phyloP scores from a whole-genome alignment of 2,888 invertebrate genomes.

The Rapana venosa region DNA sequence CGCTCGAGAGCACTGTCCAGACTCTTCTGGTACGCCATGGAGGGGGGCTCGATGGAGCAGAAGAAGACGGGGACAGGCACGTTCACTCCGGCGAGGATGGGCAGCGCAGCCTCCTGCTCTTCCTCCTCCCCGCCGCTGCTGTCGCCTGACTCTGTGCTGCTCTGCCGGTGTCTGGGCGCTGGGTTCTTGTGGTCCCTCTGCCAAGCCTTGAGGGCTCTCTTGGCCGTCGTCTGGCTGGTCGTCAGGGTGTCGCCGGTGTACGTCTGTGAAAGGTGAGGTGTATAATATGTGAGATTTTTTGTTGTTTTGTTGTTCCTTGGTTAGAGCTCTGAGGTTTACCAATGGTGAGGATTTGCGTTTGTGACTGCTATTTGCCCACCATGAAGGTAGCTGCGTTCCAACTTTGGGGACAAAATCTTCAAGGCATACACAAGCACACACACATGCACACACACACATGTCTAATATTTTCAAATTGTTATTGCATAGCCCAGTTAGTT shows the following conservation, averaged over 20 bases:
- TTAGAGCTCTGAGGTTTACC: too few species aligned
- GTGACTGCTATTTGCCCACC: too few species aligned
- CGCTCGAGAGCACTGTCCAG: conserved; percentile 90
- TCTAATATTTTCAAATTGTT: too few species aligned
- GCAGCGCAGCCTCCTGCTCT: conserved; percentile 44
- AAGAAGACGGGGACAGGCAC: conserved; percentile 97
- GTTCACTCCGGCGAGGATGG: conserved; percentile 82
- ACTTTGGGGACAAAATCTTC: too few species aligned
- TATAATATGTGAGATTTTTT: neutral
- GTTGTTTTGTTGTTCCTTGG: too few species aligned
- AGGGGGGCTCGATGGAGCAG: conserved; percentile 95
- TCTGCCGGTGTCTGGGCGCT: neutral
- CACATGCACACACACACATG: neutral
- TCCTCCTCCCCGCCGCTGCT: neutral
- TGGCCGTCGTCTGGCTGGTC: conserved; percentile 53
- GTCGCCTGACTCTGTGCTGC: neutral
- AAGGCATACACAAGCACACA: neutral
- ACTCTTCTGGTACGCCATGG: conserved; percentile 85
- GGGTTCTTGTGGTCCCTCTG: neutral
- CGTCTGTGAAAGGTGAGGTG: conserved; percentile 74
- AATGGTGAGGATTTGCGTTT: too few species aligned
- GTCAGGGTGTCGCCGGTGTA: conserved; percentile 81
- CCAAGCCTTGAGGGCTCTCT: conserved; percentile 57
- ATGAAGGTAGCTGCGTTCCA: too few species aligned
- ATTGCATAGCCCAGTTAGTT: too few species aligned